These are phyloP conservation scores for Metellina segmentata DNA, from an alignment of 2,888 invertebrate genomes.

Conservation along the genomic window DNA sequence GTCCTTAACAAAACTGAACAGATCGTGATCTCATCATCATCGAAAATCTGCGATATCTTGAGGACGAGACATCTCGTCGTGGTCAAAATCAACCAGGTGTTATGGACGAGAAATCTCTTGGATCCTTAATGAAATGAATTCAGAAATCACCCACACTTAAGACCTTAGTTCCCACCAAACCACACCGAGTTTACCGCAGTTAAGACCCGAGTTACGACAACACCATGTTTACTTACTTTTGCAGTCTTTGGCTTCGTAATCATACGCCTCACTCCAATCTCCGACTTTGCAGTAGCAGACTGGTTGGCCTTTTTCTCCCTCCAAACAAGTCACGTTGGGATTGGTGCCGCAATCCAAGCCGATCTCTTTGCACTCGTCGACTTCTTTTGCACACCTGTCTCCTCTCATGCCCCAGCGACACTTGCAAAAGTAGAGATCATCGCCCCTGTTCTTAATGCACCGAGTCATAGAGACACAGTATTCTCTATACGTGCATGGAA, in stretches of 20 bases:
- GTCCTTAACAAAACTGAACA: too few relatives aligned
- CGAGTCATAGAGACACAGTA: not conserved
- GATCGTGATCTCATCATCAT: too few relatives aligned
- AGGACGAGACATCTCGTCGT: too few relatives aligned
- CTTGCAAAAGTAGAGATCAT: not conserved
- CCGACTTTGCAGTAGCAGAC: not conserved
- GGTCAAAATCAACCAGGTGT: too few relatives aligned
- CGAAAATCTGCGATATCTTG: too few relatives aligned
- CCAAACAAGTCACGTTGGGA: not conserved
- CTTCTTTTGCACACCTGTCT: not conserved
- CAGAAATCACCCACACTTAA: too few relatives aligned
- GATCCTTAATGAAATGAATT: too few relatives aligned
- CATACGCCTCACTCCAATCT: not conserved
- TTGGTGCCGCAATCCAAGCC: not conserved
- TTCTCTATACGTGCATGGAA: not conserved
- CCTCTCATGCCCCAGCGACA: not conserved
- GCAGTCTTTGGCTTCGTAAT: not conserved
- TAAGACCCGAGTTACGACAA: too few relatives aligned
- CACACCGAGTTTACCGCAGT: too few relatives aligned
- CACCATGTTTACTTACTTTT: not conserved
- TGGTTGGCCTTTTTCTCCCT: not conserved
- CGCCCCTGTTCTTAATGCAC: not conserved
- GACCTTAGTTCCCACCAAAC: too few relatives aligned
- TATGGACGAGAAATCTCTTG: too few relatives aligned
- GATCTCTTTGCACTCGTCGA: not conserved